Base-by-base conservation (phyloP, 1,140 invertebrate species). In the Parapsyche elsis region DNA sequence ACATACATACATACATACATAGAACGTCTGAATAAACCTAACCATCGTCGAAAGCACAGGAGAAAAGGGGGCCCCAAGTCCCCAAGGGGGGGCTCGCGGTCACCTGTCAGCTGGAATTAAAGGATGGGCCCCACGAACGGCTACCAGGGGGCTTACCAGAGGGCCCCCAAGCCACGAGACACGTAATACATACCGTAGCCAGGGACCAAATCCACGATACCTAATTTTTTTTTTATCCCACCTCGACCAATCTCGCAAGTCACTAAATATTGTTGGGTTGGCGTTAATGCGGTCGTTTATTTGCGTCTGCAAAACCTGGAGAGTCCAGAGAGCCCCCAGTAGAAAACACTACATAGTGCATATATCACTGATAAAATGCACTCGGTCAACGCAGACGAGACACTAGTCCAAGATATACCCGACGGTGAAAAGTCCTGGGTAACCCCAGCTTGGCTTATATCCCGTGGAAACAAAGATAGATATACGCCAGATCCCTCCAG, bases 21-120 rank as follows among this genome's bases (percentile, higher is more conserved):
- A n/a, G n/a, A 38, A 38, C 30, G 1, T 38, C 30, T 38, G 30
- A 38, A 38, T 38, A 38, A 1, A 73, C 23, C 24, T 30, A 73
- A 26, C 71, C 30, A 67, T 19, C 64, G 12, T 24, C 64, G 64
- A 30, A 73, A 30, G 71, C 24, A 23, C 1, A 30, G 14, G 12
- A 46, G 80, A 71, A 45, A 57, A 75, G 64, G 26, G 9, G 14
- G 78, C 81, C 79, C 79, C 73, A 19, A 21, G 59, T n/a, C n/a
- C n/a, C n/a, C n/a, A 76, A 57, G 30, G 30, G 30, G 30, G 1
- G 12, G 67, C 7, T 14, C 38, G 80, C 74, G 82, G 80, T 81
- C 80, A 83, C 82, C 82, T 83, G 82, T 83, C 82, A 83, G 57
- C 82, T 57, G 71, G 82, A 83, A 83, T 83, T 83, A 83, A 83